Percentiles rank a stretch among this genome's conserved stretches.
phyloP scores from a whole-genome alignment of 1,140 invertebrate genomes.

The Latrodectus geometricus region DNA sequence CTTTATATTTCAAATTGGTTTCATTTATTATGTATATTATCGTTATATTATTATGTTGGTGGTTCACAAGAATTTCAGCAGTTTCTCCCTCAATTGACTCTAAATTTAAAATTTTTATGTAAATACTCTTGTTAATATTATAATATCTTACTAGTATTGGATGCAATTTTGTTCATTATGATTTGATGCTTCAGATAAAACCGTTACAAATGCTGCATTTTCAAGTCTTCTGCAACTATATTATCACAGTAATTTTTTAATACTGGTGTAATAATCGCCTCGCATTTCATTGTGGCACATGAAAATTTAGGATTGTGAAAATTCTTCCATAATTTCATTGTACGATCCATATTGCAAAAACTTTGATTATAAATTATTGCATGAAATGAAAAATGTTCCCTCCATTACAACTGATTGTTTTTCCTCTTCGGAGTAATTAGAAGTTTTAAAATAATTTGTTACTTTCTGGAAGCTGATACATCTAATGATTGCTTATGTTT shows the following conservation, averaged over 20 bases:
- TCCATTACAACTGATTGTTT: constrained; percentile 10
- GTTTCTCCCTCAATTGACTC: constrained; percentile 13
- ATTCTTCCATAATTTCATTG: background rate
- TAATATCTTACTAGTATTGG: background rate
- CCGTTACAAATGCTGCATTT: background rate
- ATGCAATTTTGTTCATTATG: background rate
- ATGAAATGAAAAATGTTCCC: constrained; percentile 7
- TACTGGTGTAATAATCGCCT: constrained; percentile 18
- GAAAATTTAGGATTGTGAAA: constrained; percentile 5
- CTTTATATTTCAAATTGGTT: background rate
- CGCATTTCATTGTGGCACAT: background rate
- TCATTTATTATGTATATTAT: constrained; percentile 35
- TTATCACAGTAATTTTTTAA: constrained; percentile 19
- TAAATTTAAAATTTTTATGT: background rate
- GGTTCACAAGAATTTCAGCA: background rate
- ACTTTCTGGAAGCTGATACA: background rate
- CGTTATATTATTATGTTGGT: too few species aligned
- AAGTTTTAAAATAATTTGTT: constrained; percentile 9
- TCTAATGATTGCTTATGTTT: background rate
- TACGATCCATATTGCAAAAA: background rate
- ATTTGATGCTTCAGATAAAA: constrained; percentile 15
- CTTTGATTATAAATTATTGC: background rate
- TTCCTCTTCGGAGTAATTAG: constrained; percentile 17
- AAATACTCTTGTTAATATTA: background rate
- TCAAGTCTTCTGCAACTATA: constrained; percentile 22